These are phyloP conservation scores for Hypolimnas misippus DNA, from an alignment of 2,888 invertebrate genomes.

Conservation along the genomic window DNA sequence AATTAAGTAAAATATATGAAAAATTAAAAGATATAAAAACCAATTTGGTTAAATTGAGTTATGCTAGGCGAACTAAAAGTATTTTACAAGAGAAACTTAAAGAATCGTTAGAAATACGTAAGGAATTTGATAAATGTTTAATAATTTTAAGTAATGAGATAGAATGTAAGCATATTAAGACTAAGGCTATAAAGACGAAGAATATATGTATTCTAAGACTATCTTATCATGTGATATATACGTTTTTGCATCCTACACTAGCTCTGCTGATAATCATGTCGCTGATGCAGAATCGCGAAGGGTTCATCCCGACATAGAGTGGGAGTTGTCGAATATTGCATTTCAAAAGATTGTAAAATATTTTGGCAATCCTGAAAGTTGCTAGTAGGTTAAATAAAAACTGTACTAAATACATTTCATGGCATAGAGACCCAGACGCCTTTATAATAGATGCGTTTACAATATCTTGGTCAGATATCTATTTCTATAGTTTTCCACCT, in stretches of 20 bases:
- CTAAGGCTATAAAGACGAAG: too few relatives aligned
- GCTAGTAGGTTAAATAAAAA: background rate
- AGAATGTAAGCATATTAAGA: too few relatives aligned
- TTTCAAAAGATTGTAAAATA: background rate
- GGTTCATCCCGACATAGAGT: background rate
- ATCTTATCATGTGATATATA: too few relatives aligned
- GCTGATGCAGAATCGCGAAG: background rate
- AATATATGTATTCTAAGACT: too few relatives aligned
- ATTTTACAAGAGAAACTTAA: too few relatives aligned
- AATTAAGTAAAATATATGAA: too few relatives aligned
- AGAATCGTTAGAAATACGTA: too few relatives aligned
- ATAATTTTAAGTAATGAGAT: too few relatives aligned
- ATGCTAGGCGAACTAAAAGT: too few relatives aligned
- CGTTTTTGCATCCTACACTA: background rate
- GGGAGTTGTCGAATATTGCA: background rate
- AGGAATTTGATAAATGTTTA: too few relatives aligned
- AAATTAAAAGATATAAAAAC: too few relatives aligned
- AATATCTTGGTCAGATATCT: background rate
- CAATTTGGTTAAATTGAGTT: too few relatives aligned
- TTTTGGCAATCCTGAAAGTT: background rate
- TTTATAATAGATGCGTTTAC: background rate
- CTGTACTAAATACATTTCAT: background rate
- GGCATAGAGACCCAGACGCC: background rate
- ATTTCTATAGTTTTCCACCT: background rate
- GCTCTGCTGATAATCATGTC: background rate